A percentile compares a stretch with the other conserved stretches of the same genome.
Evolutionary conservation across 2,888 invertebrate species (phyloP).

Genomic region (Drosophila subquinaria): DNA sequence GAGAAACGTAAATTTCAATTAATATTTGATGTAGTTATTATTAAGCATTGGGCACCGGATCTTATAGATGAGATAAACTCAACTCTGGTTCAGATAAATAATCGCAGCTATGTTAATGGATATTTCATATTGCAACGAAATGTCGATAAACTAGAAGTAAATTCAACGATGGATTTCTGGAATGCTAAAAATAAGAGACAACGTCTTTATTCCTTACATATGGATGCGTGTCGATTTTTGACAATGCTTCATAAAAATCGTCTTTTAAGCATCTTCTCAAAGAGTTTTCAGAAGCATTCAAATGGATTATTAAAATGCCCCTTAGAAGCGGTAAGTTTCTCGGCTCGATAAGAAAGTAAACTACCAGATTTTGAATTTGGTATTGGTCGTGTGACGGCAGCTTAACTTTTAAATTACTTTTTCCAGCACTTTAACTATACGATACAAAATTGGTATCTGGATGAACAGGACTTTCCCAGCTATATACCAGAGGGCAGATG

Average conservation of each 20-base stretch:
- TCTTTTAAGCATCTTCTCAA: slow-evolving; percentile 3
- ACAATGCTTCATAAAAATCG: slow-evolving; percentile 22
- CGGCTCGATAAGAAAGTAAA: background rate
- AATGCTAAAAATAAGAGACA: slow-evolving; percentile 15
- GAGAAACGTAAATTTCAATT: slow-evolving; percentile 11
- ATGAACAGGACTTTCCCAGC: slow-evolving; percentile 51
- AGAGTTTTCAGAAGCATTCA: slow-evolving; percentile 9
- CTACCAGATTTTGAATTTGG: no score
- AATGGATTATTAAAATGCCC: background rate
- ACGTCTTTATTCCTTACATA: slow-evolving; percentile 20
- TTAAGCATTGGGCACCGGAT: slow-evolving; percentile 1
- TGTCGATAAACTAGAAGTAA: slow-evolving; percentile 10
- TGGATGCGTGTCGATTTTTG: slow-evolving; percentile 27
- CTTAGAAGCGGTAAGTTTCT: slow-evolving; percentile 4
- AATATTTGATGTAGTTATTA: slow-evolving; percentile 2
- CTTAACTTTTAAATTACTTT: background rate
- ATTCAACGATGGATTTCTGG: slow-evolving; percentile 46
- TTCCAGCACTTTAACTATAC: slow-evolving; percentile 46
- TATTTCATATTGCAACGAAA: slow-evolving; percentile 7
- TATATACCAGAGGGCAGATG: slow-evolving; percentile 47
- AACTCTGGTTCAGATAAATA: slow-evolving; percentile 3
- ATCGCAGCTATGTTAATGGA: slow-evolving; percentile 17
- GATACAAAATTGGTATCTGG: slow-evolving; percentile 45
- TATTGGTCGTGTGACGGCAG: background rate
- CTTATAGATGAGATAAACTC: slow-evolving; percentile 1